Evolutionary conservation across 2,113 vertebrate genomes (phyloP), one percentile per base, ranked within the genome.

Genomic region (Craseonycteris thonglongyai): DNA sequence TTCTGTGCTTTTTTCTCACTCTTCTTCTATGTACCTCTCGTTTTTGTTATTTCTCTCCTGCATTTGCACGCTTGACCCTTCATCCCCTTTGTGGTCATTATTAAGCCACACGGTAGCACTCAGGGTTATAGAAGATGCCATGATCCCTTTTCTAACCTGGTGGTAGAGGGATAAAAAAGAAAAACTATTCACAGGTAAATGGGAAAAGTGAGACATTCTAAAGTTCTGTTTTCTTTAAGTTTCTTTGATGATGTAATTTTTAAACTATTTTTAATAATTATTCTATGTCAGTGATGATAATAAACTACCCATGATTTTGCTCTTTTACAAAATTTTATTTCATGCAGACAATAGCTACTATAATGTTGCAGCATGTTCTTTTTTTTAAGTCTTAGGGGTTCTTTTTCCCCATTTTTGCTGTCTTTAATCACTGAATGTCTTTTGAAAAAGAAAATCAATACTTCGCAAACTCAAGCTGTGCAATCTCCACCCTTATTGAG

Each of bases 361-460:
- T 40, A 24, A 87, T 72, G 51, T 47, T 56, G 51, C 33, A 40
- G 3, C 54, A 42, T 66, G 49, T 72, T 66, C 56, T 71, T 69
- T 85, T n/a, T 84, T 80, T 61, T 59, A 58, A 45, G 5, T 28
- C 42, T 87, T 72, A 49, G 9, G 19, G 5, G 42, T 47, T 71
- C 7, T 66, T 59, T 63, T 33, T 24, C 63, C 18, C 33, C 21
- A 49, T 47, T 92, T 92, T 80, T 91, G 72, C 78, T 93, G 47
- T 65, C 72, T 92, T 95, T 72, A 85, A 47, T 93, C 95, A 93
- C n/a, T 92, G 47, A 97, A 91, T 35, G 40, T 82, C 85, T 96
- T 93, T 89, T 87, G 49, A 49, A 86, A 93, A 90, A 95, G 59
- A 89, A 94, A 96, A 97, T 94, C 93, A 66, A 94, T 96, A 95